Conservation (phyloP, 2,113 vertebrate genomes). For the Triplophysa tibetana region DNA sequence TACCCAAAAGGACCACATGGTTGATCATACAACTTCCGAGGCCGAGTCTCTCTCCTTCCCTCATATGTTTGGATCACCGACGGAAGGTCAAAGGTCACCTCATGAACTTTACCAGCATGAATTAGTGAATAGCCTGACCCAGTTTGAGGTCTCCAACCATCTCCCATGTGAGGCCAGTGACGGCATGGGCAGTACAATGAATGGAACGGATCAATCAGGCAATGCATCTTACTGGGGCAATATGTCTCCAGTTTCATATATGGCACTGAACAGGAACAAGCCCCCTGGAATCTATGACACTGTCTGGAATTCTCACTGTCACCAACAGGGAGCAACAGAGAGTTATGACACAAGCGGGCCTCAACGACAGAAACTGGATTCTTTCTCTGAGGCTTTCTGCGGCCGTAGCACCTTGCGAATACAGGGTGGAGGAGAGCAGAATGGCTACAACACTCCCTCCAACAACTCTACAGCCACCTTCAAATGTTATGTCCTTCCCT, state of each 20-base stretch:
- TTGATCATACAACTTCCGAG: conserved; percentile 48
- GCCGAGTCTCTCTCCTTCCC: conserved; percentile 38
- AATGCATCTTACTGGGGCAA: conserved; percentile 44
- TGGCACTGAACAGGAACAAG: conserved; percentile 34
- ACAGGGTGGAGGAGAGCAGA: conserved; percentile 19
- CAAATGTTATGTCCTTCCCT: conserved; percentile 62
- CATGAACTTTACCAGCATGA: conserved; percentile 37
- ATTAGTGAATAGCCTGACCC: conserved; percentile 17
- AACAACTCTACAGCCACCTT: conserved; percentile 62
- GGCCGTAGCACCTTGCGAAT: conserved; percentile 47
- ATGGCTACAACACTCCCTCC: conserved; percentile 21
- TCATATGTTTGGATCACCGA: conserved; percentile 42
- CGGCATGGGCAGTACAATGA: conserved; percentile 21
- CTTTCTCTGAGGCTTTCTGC: conserved; percentile 75
- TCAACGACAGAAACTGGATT: conserved; percentile 75
- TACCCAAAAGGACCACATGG: conserved; percentile 41
- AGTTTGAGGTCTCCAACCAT: conserved; percentile 42
- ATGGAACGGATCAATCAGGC: conserved; percentile 32
- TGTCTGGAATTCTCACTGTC: conserved; percentile 44
- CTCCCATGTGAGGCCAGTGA: conserved; percentile 36
- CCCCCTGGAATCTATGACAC: conserved; percentile 34
- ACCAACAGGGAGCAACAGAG: conserved; percentile 32
- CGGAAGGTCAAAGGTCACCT: conserved; percentile 47
- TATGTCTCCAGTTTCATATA: conserved; percentile 29
- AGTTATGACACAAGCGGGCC: conserved; percentile 10